Evolutionary conservation across 2,113 vertebrate species (phyloP).

Genomic region (Microcebus murinus): DNA sequence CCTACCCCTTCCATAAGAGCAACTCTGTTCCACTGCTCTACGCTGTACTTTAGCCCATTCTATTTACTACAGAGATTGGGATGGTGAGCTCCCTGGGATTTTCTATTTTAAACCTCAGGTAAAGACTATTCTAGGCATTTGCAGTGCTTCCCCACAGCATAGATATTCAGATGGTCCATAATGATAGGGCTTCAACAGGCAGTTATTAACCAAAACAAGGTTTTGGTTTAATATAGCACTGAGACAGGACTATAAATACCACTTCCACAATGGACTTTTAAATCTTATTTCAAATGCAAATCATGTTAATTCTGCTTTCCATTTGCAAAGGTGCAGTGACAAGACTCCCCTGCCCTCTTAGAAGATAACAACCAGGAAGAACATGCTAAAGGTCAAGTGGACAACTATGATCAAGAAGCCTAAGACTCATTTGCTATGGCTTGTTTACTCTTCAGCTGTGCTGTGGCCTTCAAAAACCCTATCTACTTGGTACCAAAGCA

Average conservation of each 20-base stretch:
- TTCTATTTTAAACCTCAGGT: conserved; percentile 13
- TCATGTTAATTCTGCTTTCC: conserved; percentile 24
- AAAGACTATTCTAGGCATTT: conserved; percentile 12
- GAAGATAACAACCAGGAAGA: not conserved
- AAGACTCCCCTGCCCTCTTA: not conserved
- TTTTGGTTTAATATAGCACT: conserved; percentile 23
- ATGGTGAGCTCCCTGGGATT: not conserved
- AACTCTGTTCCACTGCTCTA: too few relatives aligned
- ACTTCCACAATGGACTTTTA: not conserved
- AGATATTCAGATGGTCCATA: conserved; percentile 22
- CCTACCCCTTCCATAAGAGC: not conserved
- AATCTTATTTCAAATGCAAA: conserved; percentile 54
- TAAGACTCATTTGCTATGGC: not conserved
- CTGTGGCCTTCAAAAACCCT: not conserved
- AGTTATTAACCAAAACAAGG: conserved; percentile 44
- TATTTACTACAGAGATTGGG: not conserved
- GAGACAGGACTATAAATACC: conserved; percentile 22
- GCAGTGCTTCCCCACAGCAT: not conserved
- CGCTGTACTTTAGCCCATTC: not conserved
- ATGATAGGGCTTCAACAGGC: not conserved
- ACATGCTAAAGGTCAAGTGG: not conserved
- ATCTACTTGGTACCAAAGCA: conserved; percentile 10
- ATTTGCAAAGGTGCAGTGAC: not conserved
- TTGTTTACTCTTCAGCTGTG: not conserved
- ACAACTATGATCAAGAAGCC: not conserved